Percentiles rank a stretch among this genome's conserved stretches.
These are phyloP conservation scores for Morone saxatilis DNA, from an alignment of 2,113 vertebrate species.

Conservation along the genomic window DNA sequence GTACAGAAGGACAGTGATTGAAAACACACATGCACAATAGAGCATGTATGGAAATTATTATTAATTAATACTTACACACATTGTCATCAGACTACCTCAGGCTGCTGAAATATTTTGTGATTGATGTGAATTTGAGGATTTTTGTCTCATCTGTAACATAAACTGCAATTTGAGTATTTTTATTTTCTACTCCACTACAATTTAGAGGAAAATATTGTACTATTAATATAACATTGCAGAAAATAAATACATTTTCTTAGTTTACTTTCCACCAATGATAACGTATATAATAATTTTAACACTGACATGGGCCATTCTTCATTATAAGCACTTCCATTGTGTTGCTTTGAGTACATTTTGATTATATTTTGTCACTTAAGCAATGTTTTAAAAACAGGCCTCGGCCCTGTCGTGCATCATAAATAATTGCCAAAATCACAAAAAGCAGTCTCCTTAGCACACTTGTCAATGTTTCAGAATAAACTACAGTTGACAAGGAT, in stretches of 20 bases:
- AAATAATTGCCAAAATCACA: constrained; percentile 14
- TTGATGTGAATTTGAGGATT: neutral
- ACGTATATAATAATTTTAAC: neutral
- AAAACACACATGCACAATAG: neutral
- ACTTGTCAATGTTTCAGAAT: constrained; percentile 12
- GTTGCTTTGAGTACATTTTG: neutral
- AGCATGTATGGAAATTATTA: neutral
- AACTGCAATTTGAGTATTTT: neutral
- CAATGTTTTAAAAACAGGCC: neutral
- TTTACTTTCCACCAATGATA: neutral
- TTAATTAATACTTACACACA: neutral
- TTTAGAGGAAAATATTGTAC: too few relatives aligned
- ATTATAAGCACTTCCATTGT: neutral
- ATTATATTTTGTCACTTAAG: neutral
- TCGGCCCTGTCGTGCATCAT: constrained; percentile 8
- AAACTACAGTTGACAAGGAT: constrained; percentile 28
- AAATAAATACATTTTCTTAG: neutral
- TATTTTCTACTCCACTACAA: neutral
- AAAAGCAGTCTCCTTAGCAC: neutral
- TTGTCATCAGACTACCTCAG: neutral
- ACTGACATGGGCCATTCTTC: neutral
- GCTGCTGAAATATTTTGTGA: neutral
- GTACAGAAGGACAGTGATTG: neutral
- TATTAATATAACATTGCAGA: too few relatives aligned
- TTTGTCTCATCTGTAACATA: neutral